phyloP scores from a whole-genome alignment of 2,113 vertebrate genomes.

The Silurus glanis region DNA sequence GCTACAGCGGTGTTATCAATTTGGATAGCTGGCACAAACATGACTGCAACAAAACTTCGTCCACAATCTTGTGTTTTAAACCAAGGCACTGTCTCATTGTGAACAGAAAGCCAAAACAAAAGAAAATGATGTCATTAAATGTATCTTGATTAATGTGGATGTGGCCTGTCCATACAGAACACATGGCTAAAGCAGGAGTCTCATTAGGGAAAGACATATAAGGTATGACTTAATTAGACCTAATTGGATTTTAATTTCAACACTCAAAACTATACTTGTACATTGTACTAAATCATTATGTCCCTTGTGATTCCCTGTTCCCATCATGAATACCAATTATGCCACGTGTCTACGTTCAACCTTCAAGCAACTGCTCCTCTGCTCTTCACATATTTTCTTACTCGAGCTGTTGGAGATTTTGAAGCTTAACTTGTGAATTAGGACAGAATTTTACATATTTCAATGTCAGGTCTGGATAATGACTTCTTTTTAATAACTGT shows the following conservation, averaged over 20 bases:
- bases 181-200: not conserved
- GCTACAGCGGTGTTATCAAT: too few species aligned
- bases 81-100: too few species aligned
- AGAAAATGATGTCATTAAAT: too few species aligned
- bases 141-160: too few species aligned
- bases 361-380: not conserved
- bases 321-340: slow-evolving; percentile 21
- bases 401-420: slow-evolving; percentile 5
- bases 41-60: too few species aligned
- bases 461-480: not conserved
- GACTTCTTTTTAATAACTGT: slow-evolving; percentile 2
- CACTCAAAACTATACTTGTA: slow-evolving; percentile 17
- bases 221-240: slow-evolving; percentile 15
- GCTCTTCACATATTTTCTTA: slow-evolving; percentile 1
- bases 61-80: too few species aligned
- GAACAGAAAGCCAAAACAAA: too few species aligned
- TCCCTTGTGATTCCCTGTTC: slow-evolving; percentile 5
- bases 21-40: too few species aligned
- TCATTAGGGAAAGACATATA: not conserved
- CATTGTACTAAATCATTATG: slow-evolving; percentile 32
- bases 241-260: slow-evolving; percentile 23
- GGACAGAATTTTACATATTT: not conserved
- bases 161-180: too few species aligned
- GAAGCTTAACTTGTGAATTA: slow-evolving; percentile 3
- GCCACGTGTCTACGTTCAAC: not conserved